Evolutionary conservation across 2,888 invertebrate species (phyloP), one percentile per base, ranked within the genome.

Genomic region (Acanthosoma haemorrhoidale): DNA sequence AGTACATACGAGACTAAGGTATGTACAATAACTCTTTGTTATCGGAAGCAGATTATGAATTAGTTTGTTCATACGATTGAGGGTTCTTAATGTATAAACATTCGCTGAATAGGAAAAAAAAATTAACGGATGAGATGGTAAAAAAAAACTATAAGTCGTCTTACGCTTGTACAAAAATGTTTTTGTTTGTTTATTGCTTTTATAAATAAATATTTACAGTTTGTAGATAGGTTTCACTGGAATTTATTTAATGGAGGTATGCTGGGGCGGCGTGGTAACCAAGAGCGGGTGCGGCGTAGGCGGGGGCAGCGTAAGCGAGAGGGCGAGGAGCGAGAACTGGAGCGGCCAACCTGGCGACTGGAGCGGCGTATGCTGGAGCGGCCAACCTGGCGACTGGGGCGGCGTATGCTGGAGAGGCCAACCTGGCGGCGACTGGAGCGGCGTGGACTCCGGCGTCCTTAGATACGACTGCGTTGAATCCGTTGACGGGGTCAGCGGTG

Each of bases 401-500:
- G 29, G 43, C 57, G 43, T 51, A 51, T 11, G 39, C 57, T 32
- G 38, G 38, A 32, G 70, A 38, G 64, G 39, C 57, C 9, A 43
- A 31, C 41, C 21, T 41, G 32, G 74, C 67, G 57, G 72, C 71
- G 41, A 41, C 41, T 39, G 34, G 61, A 8, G 51, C 29, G 29
- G 43, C 43, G 69, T 69, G 57, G 31, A 39, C 58, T 11, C 58
- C 58, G 32, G 58, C 58, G 13, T 29, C 32, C 58, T 58, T 58
- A 29, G 21, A 29, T 29, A 58, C 58, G 32, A 58, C 58, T 15
- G 58, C 58, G 29, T 58, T 58, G 58, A 58, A 58, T 58, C 58
- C 58, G 58, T 58, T 58, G 58, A 58, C 58, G 16, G 58, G 58
- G 4, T 58, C 58, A 58, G 58, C 58, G 58, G 58, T 58, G 58